Base-by-base conservation (phyloP, 92 coral and sea anemone species). In the Zoanthus sansibaricus region DNA sequence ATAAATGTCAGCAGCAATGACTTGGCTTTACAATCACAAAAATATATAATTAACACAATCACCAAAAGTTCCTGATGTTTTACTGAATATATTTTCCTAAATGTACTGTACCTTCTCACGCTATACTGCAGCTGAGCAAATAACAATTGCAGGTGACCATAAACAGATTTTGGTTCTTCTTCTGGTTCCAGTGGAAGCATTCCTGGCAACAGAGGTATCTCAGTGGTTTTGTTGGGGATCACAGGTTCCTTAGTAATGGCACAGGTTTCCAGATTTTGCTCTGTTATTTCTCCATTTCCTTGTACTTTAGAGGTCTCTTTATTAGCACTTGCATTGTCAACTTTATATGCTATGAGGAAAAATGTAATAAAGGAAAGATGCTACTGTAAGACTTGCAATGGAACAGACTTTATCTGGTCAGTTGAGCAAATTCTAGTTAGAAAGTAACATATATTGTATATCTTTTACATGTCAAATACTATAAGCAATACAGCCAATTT, bases 121-220 rank as follows among this genome's bases (percentile, higher is more conserved):
- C 97, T 97, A 88, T 95, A 92, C 85, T 97, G 99, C 59, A 97
- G 83, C 82, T 97, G 98, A 21, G 98, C 97, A 89, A 97, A 95
- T 87, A 97, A 59, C 62, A 97, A 66, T 83, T 97, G 99, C 25
- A 97, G 93, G 62, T 97, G 99, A 64, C 95, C 97, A 89, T 98
- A 95, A 18, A 95, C 94, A 15, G 95, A 92, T 1, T 87, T 88
- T 8, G 96, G 96, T 9, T 66, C 88, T 58, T 87, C 93, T 32
- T 55, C 46, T 68, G 93, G 84, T 4, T 93, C 95, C 21, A 95
- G 87, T 1, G 98, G 93, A 44, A 96, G 94, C 64, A 89, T 79
- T 72, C 86, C 77, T 17, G 91, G 86, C 20, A 59, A 52, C 13
- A 83, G 72, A 3, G 86, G 51, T 44, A 73, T 80, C 48, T 37